phyloP scores from a whole-genome alignment of 2,888 invertebrate species.

The Drosophila parthenogenetica region DNA sequence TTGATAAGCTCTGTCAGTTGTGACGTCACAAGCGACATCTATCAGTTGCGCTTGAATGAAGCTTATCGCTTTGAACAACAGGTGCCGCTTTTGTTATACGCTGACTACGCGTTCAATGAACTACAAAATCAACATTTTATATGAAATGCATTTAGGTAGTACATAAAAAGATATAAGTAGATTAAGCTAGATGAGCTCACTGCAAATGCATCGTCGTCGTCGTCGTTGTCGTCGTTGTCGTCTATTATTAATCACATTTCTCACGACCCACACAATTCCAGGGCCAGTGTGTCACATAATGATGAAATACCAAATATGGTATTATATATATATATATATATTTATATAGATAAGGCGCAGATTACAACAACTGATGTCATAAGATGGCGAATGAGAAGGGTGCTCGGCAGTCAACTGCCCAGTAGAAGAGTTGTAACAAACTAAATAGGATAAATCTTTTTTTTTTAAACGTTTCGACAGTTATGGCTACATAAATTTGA shows the following conservation, averaged over 20 bases:
- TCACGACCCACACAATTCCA: slow-evolving; percentile 14
- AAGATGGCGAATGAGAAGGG: not conserved
- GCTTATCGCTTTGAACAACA: slow-evolving; percentile 45
- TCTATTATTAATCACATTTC: slow-evolving; percentile 34
- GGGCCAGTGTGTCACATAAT: slow-evolving; percentile 10
- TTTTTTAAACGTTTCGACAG: no score
- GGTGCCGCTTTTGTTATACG: slow-evolving; percentile 41
- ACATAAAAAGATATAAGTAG: not conserved
- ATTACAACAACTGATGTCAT: slow-evolving; percentile 18
- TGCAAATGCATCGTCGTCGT: slow-evolving; percentile 5
- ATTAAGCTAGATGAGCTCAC: slow-evolving; percentile 36
- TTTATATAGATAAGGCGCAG: slow-evolving; percentile 15
- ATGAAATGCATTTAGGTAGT: no score
- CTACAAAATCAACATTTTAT: slow-evolving; percentile 19
- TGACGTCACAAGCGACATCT: slow-evolving; percentile 48
- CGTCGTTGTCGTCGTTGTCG: no score
- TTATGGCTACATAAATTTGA: no score
- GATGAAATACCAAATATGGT: slow-evolving; percentile 23
- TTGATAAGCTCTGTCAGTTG: slow-evolving; percentile 5
- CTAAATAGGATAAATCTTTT: no score
- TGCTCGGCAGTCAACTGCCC: no score
- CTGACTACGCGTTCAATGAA: slow-evolving; percentile 48
- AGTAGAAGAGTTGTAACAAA: no score
- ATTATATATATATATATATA: slow-evolving; percentile 3
- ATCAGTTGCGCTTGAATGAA: slow-evolving; percentile 36